Conservation (phyloP, 2,113 vertebrate species). For the Carassius carassius region DNA sequence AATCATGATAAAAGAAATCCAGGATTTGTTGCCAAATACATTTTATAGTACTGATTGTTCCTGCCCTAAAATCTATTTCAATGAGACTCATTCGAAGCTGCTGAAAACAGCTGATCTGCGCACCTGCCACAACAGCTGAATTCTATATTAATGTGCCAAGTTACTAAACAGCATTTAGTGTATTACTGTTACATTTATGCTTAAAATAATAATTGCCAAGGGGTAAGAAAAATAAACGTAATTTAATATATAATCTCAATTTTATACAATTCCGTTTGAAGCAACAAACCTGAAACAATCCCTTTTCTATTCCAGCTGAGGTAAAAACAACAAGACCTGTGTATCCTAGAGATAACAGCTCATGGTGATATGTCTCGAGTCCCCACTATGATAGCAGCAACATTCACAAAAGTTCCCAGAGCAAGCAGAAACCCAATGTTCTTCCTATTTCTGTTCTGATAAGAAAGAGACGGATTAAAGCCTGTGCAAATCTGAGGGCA, state of each 20-base stretch:
- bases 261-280: neutral
- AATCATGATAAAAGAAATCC: neutral
- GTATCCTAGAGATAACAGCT: constrained; percentile 2
- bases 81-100: neutral
- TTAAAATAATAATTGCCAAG: neutral
- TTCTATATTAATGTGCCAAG: neutral
- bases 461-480: neutral
- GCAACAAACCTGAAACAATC: neutral
- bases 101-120: neutral
- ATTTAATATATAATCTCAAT: neutral
- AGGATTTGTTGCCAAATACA: neutral
- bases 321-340: neutral
- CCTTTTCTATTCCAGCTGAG: neutral
- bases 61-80: neutral
- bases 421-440: neutral
- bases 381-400: neutral
- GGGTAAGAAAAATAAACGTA: neutral
- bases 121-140: neutral
- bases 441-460: constrained; percentile 16
- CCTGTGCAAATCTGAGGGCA: neutral
- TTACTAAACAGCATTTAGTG: neutral
- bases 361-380: neutral
- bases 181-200: neutral
- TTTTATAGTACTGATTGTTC: neutral
- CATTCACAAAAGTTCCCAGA: neutral